Base-by-base conservation (phyloP, 2,113 vertebrate species). In the Tenrec ecaudatus region DNA sequence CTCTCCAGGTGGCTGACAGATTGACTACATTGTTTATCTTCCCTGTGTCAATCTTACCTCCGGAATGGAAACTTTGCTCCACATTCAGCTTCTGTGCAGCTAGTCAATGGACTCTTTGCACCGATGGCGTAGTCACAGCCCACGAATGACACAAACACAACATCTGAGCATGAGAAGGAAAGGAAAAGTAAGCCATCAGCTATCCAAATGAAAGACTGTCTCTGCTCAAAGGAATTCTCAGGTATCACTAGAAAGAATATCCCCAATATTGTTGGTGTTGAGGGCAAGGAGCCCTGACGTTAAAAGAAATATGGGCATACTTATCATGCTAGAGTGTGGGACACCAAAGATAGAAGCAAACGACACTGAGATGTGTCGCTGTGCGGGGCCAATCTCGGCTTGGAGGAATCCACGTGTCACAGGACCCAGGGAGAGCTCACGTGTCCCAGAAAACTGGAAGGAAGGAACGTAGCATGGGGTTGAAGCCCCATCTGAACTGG, bases 161-260 rank as follows among this genome's bases (percentile, higher is more conserved):
- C 31, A 15, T 81, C 64, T 36, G 36, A n/a, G 43, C 31, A 66
- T 3, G 27, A 11, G 69, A 93, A 95, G 64, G 27, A 89, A 79
- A 94, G 36, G 6, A 94, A 71, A 8, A 33, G 62, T 62, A 90
- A 94, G 40, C n/a, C 25, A 68, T 29, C 19, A 79, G 82, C n/a
- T 69, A 43, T 17, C 27, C 31, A 88, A 94, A 80, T 62, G 82
- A 84, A 43, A 29, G 16, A 71, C 58, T 81, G 4, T 38, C 25
- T 92, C 82, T 93, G 69, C 90, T 85, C 82, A 77, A 94, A 40
- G 73, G 83, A 88, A 1, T 80, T 95, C 20, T 14, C 20, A 85
- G 40, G 57, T 86, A 75, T 23, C 88, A 68, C 20, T 69, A 75
- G 38, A 43, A 86, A 64, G 5, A 53, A 53, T 60, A 25, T 15